Evolutionary conservation across 2,888 invertebrate genomes (phyloP).

Genomic region (Halictus quadricinctus): DNA sequence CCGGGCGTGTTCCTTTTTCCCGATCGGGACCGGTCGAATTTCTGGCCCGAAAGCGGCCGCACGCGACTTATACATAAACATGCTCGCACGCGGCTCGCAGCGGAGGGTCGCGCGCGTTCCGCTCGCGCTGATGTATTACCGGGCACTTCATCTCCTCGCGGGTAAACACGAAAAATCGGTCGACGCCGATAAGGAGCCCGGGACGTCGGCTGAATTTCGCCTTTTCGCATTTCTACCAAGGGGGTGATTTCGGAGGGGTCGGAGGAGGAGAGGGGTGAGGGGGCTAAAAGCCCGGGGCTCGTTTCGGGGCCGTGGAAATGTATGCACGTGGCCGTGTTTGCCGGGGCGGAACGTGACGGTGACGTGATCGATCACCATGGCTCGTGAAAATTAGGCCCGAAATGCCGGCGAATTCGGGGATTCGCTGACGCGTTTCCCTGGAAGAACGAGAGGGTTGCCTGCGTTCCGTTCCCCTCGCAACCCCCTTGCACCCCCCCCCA

Average conservation of each 20-base stretch:
- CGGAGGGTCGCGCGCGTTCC: constrained; percentile 31
- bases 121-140: constrained; percentile 64
- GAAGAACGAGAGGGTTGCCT: constrained; percentile 31
- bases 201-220: constrained; percentile 42
- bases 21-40: constrained; percentile 7
- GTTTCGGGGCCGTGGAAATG: constrained; percentile 56
- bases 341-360: constrained; percentile 58
- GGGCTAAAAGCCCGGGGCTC: constrained; percentile 44
- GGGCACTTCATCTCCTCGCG: constrained; percentile 67
- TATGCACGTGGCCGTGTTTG: constrained; percentile 64
- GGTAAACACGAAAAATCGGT: constrained; percentile 71
- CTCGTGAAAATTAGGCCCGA: constrained; percentile 67
- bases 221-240: constrained; percentile 54
- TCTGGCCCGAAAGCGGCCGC: constrained; percentile 40
- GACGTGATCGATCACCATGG: constrained; percentile 66
- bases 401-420: constrained; percentile 58
- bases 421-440: constrained; percentile 37
- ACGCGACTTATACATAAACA: constrained; percentile 56
- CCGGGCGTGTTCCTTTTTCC: not conserved
- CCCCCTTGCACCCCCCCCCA: not conserved
- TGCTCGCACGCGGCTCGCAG: constrained; percentile 36
- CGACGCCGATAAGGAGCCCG: constrained; percentile 59
- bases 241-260: not conserved
- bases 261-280: not conserved
- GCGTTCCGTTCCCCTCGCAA: constrained; percentile 10